Evolutionary conservation across 2,113 vertebrate genomes (phyloP), one percentile per base, ranked within the genome.

Genomic region (Myanophis thanlyinensis): DNA sequence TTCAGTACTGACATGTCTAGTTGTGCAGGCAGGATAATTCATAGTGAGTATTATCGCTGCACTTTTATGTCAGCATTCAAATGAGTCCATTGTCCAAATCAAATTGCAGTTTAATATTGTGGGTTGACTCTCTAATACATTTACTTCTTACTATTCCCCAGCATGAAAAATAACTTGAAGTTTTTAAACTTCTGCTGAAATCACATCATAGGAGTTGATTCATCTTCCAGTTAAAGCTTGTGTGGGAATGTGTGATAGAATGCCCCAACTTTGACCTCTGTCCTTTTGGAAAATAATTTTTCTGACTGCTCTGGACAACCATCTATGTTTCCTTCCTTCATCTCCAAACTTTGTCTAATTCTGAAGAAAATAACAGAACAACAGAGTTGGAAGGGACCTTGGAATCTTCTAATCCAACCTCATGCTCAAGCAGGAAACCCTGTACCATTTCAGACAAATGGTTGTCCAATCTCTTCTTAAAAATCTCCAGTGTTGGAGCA

Each of bases 51-150:
- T 52, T 47, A 88, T 89, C 51, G 7, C 84, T 93, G 25, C 10
- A 40, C 85, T 92, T 87, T 44, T 30, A 5, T 51, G 1, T 92
- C 18, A 86, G 88, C 85, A 91, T 95, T 92, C 93, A 90, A 93
- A 92, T 73, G 52, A 59, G 7, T 15, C 49, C 49, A 52, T 9
- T 62, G 12, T 88, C 44, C 84, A 89, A 20, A 22, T 54, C 15
- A 48, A n/a, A 2, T 2, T 52, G 52, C 92, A 40, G 2, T 87
- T 91, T 93, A 53, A n/a, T 67, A 73, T 62, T 6, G 18, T 40
- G 47, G 92, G 47, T 25, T 35, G 25, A 35, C 27, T 13, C 44
- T 30, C 89, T 59, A 89, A 0, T 0, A 0, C 15, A 25, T 91
- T 53, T 10, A 91, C 92, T 95, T 85, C 84, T 94, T 27, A 62